Conservation (phyloP, 2,113 vertebrate species). For the Pomatorhinus ruficollis region DNA sequence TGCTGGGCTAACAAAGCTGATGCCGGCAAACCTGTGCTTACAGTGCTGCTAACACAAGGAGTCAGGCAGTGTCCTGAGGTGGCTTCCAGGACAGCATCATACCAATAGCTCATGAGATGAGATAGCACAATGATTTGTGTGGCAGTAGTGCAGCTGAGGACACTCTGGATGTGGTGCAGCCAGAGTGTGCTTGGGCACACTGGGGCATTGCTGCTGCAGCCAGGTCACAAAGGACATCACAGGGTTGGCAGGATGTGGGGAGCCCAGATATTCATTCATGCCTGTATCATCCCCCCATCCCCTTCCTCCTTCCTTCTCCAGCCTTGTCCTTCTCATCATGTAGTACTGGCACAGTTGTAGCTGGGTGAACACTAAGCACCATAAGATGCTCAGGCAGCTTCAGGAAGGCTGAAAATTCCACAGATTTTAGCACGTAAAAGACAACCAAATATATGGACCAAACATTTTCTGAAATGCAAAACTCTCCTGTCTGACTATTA, state of each 20-base stretch:
- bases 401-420: neutral
- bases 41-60: neutral
- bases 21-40: neutral
- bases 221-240: neutral
- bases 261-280: neutral
- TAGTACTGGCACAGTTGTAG: neutral
- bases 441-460: neutral
- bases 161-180: neutral
- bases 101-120: neutral
- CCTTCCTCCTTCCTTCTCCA: neutral
- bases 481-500: neutral
- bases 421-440: neutral
- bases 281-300: neutral
- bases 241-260: neutral
- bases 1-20: neutral
- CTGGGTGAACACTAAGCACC: neutral
- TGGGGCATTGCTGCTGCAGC: neutral
- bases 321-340: fast-evolving
- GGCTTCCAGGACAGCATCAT: neutral
- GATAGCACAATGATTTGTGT: neutral
- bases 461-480: constrained; percentile 26
- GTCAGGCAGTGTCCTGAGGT: neutral
- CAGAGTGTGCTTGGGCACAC: neutral
- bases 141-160: fast-evolving
- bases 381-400: neutral